Base-by-base conservation (phyloP, 2,888 invertebrate genomes). In the Nomada flava region DNA sequence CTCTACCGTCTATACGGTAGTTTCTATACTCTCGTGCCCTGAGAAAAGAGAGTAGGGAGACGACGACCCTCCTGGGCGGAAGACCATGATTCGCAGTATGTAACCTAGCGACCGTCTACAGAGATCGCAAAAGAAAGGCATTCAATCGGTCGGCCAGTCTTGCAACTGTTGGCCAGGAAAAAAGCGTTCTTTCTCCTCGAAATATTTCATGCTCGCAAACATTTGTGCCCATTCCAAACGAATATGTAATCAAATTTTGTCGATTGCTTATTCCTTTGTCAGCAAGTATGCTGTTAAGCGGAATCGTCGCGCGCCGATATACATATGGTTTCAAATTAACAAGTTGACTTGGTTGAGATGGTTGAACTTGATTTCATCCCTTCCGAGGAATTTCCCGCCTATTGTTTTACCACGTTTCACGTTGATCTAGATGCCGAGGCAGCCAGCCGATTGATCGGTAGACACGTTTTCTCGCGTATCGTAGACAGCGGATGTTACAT, bases 101-200 rank as follows among this genome's bases (percentile, higher is more conserved):
- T 88, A 85, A 88, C 86, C 86, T 85, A 88, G 88, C 86, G 86
- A 88, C 83, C 79, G 84, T 74, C 74, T 65, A 75, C 67, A 79
- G 63, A 82, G 68, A 74, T 79, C 77, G 76, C 74, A 64, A 82
- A 84, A 81, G 82, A 79, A 74, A 83, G 79, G 53, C 72, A 69
- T 76, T 80, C 76, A 65, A 84, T 83, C 75, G 76, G 72, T n/a
- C 79, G 62, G 73, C 79, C 57, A 50, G 52, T 63, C 72, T 76
- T 55, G 29, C 60, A 53, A 57, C 69, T 4, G 69, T 53, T 60
- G 59, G 26, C 23, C 57, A n/a, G 13, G 53, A 70, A 81, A 74
- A 67, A 60, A 10, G 18, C 5, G 26, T 52, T 50, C 57, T 44
- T 15, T 59, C n/a, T 42, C 9, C n/a, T 29, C 0, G 53, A 36